A percentile compares a stretch with the other conserved stretches of the same genome.
phyloP scores from a whole-genome alignment of 2,797 vertebrate species.

The Catostomus latipinnis region DNA sequence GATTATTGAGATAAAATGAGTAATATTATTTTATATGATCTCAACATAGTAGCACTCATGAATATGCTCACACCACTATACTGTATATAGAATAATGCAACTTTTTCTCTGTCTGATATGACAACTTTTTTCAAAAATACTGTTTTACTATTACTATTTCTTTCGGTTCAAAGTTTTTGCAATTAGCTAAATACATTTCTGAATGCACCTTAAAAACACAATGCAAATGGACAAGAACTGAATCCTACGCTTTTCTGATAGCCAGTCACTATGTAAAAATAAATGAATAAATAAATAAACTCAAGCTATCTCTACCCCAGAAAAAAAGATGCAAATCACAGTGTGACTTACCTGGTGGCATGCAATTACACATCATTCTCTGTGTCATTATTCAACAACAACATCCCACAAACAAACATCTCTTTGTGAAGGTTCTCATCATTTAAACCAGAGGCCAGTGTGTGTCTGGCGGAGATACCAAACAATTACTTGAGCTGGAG shows the following conservation, averaged over 20 bases:
- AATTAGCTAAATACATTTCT: too few relatives aligned
- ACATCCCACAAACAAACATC: conserved; percentile 47
- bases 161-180: too few relatives aligned
- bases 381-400: conserved; percentile 37
- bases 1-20: too few relatives aligned
- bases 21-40: too few relatives aligned
- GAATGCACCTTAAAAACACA: conserved; percentile 10
- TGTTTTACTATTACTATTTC: too few relatives aligned
- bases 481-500: conserved; percentile 52
- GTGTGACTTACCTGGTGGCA: conserved; percentile 36
- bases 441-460: conserved; percentile 38
- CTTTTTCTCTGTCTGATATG: too few relatives aligned
- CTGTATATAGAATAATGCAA: too few relatives aligned
- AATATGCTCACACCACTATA: too few relatives aligned
- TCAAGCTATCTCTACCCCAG: not conserved
- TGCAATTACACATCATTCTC: conserved; percentile 49
- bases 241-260: conserved; percentile 15
- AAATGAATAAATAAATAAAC: not conserved
- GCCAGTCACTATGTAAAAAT: conserved; percentile 2
- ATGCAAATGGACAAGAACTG: conserved; percentile 15
- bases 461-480: conserved; percentile 58
- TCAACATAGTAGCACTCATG: too few relatives aligned
- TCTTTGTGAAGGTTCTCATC: conserved; percentile 47
- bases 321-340: conserved; percentile 50
- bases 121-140: too few relatives aligned